phyloP scores from a whole-genome alignment of 2,888 invertebrate species.

The Synanthedon tipuliformis region DNA sequence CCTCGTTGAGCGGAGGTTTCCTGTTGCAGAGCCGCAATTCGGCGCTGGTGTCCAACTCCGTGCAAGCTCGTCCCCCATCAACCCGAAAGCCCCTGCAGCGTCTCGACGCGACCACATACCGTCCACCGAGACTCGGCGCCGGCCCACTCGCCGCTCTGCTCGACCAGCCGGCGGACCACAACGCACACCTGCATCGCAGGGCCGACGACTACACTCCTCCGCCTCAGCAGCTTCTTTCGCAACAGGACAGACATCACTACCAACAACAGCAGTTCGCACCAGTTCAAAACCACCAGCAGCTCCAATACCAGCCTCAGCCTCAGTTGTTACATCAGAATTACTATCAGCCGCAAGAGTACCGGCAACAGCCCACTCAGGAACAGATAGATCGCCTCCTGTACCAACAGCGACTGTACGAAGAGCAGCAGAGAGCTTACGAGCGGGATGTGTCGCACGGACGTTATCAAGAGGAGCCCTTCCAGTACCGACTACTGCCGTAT shows the following conservation, averaged over 20 bases:
- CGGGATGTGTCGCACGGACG: conserved; percentile 18
- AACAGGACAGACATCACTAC: conserved; percentile 17
- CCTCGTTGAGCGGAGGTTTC: conserved; percentile 47
- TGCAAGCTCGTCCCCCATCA: conserved; percentile 16
- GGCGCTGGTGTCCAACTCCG: conserved; percentile 33
- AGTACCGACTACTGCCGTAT: conserved; percentile 29
- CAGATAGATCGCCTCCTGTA: conserved; percentile 12
- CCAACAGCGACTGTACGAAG: conserved; percentile 23
- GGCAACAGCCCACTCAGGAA: conserved; percentile 12
- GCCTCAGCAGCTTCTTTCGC: conserved; percentile 24
- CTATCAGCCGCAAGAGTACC: conserved; percentile 5
- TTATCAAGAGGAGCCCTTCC: conserved; percentile 25
- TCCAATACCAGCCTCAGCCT: conserved; percentile 18
- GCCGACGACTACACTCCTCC: conserved; percentile 36
- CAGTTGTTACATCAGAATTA: conserved; percentile 14
- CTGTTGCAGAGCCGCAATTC: conserved; percentile 68
- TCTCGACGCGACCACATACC: conserved; percentile 50
- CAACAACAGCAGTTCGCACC: conserved; percentile 10
- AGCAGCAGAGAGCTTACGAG: conserved; percentile 17
- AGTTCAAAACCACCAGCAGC: conserved; percentile 11
- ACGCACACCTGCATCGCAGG: conserved; percentile 37
- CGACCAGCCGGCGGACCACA: conserved; percentile 27
- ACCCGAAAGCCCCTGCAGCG: conserved; percentile 23
- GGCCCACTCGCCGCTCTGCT: conserved; percentile 25
- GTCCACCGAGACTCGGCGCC: conserved; percentile 36